phyloP scores from a whole-genome alignment of 2,888 invertebrate species.

The Melinopterus prodromus region DNA sequence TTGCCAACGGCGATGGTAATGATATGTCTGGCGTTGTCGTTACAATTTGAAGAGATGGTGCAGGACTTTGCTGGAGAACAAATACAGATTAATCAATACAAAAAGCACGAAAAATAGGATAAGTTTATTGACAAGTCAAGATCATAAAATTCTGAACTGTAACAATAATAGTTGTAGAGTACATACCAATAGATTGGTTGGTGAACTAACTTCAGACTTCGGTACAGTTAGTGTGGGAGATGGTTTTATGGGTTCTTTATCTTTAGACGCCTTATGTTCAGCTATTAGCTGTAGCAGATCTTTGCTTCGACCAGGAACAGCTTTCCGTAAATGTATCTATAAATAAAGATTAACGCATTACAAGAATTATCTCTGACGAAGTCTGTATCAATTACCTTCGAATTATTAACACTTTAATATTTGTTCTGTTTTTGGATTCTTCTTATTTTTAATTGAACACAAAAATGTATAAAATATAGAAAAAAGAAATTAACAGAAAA shows the following conservation, averaged over 20 bases:
- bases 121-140: no score
- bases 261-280: conserved; percentile 52
- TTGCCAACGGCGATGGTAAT: not conserved
- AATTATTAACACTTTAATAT: conserved; percentile 7
- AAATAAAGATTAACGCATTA: conserved; percentile 33
- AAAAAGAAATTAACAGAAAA: conserved; percentile 5
- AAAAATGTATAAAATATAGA: no score
- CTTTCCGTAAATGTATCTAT: conserved; percentile 52
- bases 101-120: no score
- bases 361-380: not conserved
- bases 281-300: conserved; percentile 53
- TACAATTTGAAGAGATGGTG: not conserved
- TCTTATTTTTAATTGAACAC: not conserved
- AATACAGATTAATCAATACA: not conserved
- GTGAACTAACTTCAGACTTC: not conserved
- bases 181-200: conserved; percentile 4
- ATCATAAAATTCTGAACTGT: no score
- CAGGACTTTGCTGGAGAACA: not conserved
- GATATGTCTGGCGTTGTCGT: conserved; percentile 7
- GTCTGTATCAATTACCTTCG: conserved; percentile 7
- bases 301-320: conserved; percentile 53
- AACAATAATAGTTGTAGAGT: not conserved
- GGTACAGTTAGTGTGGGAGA: conserved; percentile 15
- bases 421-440: conserved; percentile 16
- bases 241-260: conserved; percentile 44